phyloP scores from a whole-genome alignment of 2,888 invertebrate genomes.

The Leptinotarsa peninsularis region DNA sequence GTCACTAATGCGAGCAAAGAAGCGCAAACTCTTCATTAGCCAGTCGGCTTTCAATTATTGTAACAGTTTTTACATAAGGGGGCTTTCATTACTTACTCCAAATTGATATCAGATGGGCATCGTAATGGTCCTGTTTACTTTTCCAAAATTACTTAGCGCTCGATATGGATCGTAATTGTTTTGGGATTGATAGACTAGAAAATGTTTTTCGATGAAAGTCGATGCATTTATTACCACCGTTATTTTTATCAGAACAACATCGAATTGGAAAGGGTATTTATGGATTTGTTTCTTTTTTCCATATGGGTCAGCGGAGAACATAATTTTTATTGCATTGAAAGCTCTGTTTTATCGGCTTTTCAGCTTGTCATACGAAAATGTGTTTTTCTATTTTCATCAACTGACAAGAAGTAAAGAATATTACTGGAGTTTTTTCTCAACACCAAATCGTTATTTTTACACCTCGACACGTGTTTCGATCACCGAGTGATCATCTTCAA shows the following conservation, averaged over 20 bases:
- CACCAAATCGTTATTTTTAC: too few species aligned
- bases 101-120: constrained; percentile 43
- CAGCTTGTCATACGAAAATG: too few species aligned
- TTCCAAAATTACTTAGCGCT: constrained; percentile 39
- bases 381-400: too few species aligned
- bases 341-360: too few species aligned
- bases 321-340: too few species aligned
- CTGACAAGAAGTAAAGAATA: too few species aligned
- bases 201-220: not conserved
- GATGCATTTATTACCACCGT: not conserved
- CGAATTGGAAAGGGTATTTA: too few species aligned
- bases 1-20: constrained; percentile 50
- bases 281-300: too few species aligned
- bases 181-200: not conserved
- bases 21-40: constrained; percentile 65
- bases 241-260: not conserved
- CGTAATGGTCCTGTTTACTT: constrained; percentile 45
- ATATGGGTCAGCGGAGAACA: too few species aligned
- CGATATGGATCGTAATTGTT: constrained; percentile 27
- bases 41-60: constrained; percentile 60
- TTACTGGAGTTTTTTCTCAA: too few species aligned
- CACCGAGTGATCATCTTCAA: too few species aligned
- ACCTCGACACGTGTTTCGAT: too few species aligned
- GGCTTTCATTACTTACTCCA: constrained; percentile 58
- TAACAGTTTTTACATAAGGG: constrained; percentile 55